These are phyloP conservation scores for Campoplex nolae DNA, from an alignment of 2,888 invertebrate species.

Conservation along the genomic window DNA sequence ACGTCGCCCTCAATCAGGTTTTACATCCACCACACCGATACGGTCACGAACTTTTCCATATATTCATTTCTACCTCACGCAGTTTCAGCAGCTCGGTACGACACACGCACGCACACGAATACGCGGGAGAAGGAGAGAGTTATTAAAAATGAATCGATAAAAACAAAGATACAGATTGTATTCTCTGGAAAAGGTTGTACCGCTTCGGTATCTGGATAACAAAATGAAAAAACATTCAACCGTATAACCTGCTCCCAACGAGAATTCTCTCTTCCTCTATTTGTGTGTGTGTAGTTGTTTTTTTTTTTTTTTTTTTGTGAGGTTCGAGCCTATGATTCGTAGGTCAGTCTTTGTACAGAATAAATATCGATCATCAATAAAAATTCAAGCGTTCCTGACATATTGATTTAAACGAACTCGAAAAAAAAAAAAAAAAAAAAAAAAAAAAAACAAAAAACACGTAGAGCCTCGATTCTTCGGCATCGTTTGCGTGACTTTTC, in stretches of 20 bases:
- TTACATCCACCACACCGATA: constrained; percentile 40
- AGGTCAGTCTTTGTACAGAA: neutral
- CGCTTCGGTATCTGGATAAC: constrained; percentile 7
- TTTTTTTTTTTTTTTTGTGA: neutral
- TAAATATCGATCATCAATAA: constrained; percentile 41
- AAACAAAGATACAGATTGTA: constrained; percentile 33
- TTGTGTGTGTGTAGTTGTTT: too few relatives aligned
- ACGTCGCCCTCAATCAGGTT: constrained; percentile 26
- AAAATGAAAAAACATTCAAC: constrained; percentile 36
- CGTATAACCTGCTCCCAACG: constrained; percentile 15
- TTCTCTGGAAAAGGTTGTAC: constrained; percentile 6
- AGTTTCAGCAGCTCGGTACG: constrained; percentile 25
- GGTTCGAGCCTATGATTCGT: constrained; percentile 18
- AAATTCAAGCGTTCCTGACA: constrained; percentile 7
- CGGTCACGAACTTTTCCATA: constrained; percentile 40
- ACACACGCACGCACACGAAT: neutral
- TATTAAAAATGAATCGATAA: constrained; percentile 58
- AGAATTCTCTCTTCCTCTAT: neutral
- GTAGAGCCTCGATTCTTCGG: neutral
- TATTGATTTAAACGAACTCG: neutral
- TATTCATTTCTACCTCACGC: constrained; percentile 41
- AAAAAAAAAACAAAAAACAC: constrained; percentile 22
- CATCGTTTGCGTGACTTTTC: constrained; percentile 5
- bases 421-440: constrained; percentile 35
- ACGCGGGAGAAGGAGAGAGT: neutral